Conservation (phyloP, 2,888 invertebrate species). For the Xylocampa areola region DNA sequence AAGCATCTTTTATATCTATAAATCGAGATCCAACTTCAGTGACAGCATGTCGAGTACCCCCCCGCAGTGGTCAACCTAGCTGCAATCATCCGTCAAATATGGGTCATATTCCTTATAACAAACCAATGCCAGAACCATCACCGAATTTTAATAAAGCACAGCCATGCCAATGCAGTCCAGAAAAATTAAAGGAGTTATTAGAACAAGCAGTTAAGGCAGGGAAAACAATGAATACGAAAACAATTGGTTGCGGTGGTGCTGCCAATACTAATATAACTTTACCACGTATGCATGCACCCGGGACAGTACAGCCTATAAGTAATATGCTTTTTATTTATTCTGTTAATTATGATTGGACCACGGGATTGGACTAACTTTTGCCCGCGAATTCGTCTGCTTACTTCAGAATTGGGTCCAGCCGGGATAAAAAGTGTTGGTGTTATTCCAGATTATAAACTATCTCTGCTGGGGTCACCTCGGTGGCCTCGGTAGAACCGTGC, state of each 20-base stretch:
- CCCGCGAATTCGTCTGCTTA: too few species aligned
- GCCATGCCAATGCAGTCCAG: constrained; percentile 40
- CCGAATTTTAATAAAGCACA: background rate
- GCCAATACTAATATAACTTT: too few species aligned
- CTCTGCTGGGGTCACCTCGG: too few species aligned
- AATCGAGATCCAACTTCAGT: background rate
- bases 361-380: too few species aligned
- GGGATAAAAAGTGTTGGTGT: too few species aligned
- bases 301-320: too few species aligned
- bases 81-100: background rate
- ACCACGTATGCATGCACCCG: too few species aligned
- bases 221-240: constrained; percentile 3
- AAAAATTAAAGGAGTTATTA: constrained; percentile 39
- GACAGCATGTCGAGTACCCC: constrained; percentile 7
- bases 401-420: too few species aligned
- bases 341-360: too few species aligned
- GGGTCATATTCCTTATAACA: background rate
- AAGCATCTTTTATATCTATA: constrained; percentile 12
- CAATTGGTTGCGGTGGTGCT: constrained; percentile 12
- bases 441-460: too few species aligned
- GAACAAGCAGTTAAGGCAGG: constrained; percentile 20
- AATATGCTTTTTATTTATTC: too few species aligned
- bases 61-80: background rate
- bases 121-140: background rate
- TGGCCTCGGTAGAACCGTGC: too few species aligned